Percentiles rank a stretch among this genome's conserved stretches.
phyloP scores from a whole-genome alignment of 2,888 invertebrate species.

The Eurois occulta region DNA sequence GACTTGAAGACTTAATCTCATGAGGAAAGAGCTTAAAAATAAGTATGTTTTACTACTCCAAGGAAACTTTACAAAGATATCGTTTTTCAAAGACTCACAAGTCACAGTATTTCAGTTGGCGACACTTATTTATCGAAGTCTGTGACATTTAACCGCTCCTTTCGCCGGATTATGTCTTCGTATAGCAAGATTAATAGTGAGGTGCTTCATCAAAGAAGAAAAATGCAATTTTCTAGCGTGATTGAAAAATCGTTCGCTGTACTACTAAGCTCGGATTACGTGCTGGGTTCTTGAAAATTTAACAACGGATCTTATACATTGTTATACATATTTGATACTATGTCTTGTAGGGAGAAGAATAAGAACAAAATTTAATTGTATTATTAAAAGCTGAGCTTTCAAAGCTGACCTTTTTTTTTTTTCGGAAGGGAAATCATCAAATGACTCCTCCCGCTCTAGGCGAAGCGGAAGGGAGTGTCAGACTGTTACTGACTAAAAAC shows the following conservation, averaged over 20 bases:
- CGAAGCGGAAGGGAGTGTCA: too few relatives aligned
- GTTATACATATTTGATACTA: conserved; percentile 1
- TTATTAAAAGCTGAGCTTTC: neutral
- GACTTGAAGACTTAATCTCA: conserved; percentile 59
- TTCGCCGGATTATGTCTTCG: conserved; percentile 67
- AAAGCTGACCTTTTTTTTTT: too few relatives aligned
- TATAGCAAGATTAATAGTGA: conserved; percentile 69
- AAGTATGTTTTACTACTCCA: conserved; percentile 60
- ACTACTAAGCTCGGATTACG: conserved; percentile 56
- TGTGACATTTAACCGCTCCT: conserved; percentile 64
- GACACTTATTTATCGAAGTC: conserved; percentile 64
- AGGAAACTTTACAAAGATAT: conserved; percentile 46
- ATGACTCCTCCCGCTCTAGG: too few relatives aligned
- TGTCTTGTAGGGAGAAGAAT: neutral
- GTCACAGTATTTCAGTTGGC: conserved; percentile 52
- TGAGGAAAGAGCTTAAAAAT: conserved; percentile 58
- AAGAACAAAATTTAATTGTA: neutral
- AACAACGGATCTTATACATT: conserved; percentile 18
- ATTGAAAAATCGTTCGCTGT: conserved; percentile 67
- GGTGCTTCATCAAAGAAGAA: conserved; percentile 69
- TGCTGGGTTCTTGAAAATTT: conserved; percentile 39
- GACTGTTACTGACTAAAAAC: too few relatives aligned
- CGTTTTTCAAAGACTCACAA: conserved; percentile 60
- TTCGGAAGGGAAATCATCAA: too few relatives aligned
- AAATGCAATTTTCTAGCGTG: conserved; percentile 67